Base-by-base conservation (phyloP, 2,888 invertebrate species). In the Ophion costatus region DNA sequence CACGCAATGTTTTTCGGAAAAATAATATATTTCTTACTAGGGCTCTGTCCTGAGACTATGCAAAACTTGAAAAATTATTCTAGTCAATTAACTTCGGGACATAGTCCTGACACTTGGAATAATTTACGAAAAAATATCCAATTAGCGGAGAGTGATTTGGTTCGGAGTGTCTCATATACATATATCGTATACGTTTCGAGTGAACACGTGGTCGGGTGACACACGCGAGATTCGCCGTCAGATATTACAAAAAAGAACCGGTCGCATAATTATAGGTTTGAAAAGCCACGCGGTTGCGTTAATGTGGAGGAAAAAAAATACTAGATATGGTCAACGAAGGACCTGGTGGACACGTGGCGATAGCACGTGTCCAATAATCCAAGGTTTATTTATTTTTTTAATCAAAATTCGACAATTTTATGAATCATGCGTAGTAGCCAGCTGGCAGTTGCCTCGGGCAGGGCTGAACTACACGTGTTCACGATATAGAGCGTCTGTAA, bases 251-350 rank as follows among this genome's bases (percentile, higher is more conserved):
- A 56, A 74, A 81, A 78, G 11, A 81, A 81, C 67, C 74, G 64
- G 78, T 81, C 81, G 84, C 69, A 84, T 84, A 84, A 84, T 84
- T 84, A 84, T 75, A 81, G 66, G 74, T 74, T 81, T 81, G 56
- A 61, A 71, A 73, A 77, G 73, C 61, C 69, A 29, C 59, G 66
- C 67, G 11, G 56, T 45, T 11, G 56, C 61, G 22, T 51, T 29
- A 51, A 59, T 56, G 74, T 6, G n/a, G 11, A 71, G 33, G 59
- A 71, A 71, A 57, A 71, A 57, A 57, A 70, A 57, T 38, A 45
- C 61, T 56, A 63, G 56, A 73, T 33, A 67, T 29, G 42, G 33
- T 33, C 4, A 61, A 71, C 33, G 42, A 61, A 67, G 63, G 63
- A 61, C 38, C n/a, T 29, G 11, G 51, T 45, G 17, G 81, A 63